Evolutionary conservation across 2,888 invertebrate genomes (phyloP).

Genomic region (Litoditis marina): DNA sequence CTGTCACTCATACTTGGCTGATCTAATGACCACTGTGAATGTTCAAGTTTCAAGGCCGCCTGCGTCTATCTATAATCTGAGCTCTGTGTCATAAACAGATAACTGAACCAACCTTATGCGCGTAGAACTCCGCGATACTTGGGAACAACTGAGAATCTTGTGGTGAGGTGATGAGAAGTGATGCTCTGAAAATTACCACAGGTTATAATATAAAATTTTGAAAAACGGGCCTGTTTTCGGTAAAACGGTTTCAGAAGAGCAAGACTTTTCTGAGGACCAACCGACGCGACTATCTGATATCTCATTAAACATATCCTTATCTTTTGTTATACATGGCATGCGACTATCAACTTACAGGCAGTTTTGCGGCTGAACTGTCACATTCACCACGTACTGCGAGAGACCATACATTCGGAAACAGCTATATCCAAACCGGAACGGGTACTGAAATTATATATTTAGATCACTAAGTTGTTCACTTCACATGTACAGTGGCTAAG

Average conservation of each 20-base stretch:
- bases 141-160: slow-evolving; percentile 35
- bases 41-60: no score
- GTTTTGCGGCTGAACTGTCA: slow-evolving; percentile 40
- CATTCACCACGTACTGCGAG: slow-evolving; percentile 45
- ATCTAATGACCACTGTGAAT: no score
- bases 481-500: no score
- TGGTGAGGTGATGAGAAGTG: slow-evolving; percentile 32
- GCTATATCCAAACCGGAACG: slow-evolving; percentile 34
- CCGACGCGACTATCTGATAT: no score
- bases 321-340: no score
- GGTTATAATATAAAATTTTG: not conserved
- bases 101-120: not conserved
- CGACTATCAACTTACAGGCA: slow-evolving; percentile 30
- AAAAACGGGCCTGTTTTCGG: not conserved
- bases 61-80: no score
- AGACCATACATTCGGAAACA: slow-evolving; percentile 47
- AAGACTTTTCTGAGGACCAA: no score
- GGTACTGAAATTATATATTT: no score
- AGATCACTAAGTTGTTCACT: no score
- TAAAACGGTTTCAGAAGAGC: no score
- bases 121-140: slow-evolving; percentile 21
- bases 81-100: not conserved
- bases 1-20: no score
- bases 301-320: no score
- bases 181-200: slow-evolving; percentile 22